These are phyloP conservation scores for Rhogogaster chlorosoma DNA, from an alignment of 2,888 invertebrate species.

Conservation along the genomic window DNA sequence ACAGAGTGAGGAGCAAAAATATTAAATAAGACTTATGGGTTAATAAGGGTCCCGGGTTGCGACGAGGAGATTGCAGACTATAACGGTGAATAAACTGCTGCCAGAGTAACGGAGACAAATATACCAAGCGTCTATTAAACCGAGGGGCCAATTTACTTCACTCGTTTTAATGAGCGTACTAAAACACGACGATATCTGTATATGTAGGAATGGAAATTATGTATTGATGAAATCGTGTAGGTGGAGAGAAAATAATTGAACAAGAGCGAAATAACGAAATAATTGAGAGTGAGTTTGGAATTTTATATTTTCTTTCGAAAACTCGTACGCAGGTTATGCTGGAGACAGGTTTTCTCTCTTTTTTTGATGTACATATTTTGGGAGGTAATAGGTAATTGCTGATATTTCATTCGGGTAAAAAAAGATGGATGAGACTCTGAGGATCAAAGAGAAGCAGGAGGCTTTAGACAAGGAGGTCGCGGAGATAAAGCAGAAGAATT, in stretches of 20 bases:
- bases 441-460: constrained; percentile 17
- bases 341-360: neutral
- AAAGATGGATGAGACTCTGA: constrained; percentile 5
- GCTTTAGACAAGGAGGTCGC: neutral
- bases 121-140: constrained; percentile 45
- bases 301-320: neutral
- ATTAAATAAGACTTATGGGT: constrained; percentile 43
- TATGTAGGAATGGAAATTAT: neutral
- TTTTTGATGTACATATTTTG: neutral
- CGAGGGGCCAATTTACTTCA: constrained; percentile 40
- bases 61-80: constrained; percentile 36
- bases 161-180: constrained; percentile 13
- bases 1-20: neutral
- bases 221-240: neutral
- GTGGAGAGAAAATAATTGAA: neutral
- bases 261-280: neutral
- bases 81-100: constrained; percentile 46
- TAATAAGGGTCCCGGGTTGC: constrained; percentile 28
- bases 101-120: constrained; percentile 45
- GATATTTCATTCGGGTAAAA: neutral
- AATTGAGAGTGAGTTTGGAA: neutral
- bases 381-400: neutral
- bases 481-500: constrained; percentile 31
- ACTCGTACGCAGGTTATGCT: neutral
- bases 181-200: neutral